Percentiles rank a stretch among this genome's conserved stretches.
phyloP scores from a whole-genome alignment of 1,140 invertebrate species.

The Marisa cornuarietis region DNA sequence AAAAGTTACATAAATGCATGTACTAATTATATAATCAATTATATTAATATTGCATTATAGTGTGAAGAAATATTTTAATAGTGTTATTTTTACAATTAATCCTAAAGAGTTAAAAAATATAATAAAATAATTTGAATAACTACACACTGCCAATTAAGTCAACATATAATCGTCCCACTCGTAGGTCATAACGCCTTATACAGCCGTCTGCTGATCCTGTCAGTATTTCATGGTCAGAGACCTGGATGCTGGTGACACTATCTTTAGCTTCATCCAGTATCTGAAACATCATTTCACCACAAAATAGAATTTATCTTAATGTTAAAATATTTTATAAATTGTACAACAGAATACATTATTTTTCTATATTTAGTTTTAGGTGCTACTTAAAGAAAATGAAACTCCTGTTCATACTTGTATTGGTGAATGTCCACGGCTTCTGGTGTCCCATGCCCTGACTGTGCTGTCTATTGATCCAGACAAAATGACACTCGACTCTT shows the following conservation, averaged over 20 bases:
- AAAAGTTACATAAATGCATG: too few species aligned
- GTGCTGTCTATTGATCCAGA: constrained; percentile 93
- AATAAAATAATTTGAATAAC: neutral
- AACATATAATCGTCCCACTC: constrained; percentile 82
- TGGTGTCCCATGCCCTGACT: constrained; percentile 87
- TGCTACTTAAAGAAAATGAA: constrained; percentile 50
- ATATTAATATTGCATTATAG: too few species aligned
- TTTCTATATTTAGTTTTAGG: neutral
- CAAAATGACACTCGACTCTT: constrained; percentile 88
- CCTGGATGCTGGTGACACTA: constrained; percentile 84
- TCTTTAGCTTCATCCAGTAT: constrained; percentile 91
- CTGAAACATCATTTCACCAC: constrained; percentile 66
- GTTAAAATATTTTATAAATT: neutral
- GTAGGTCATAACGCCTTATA: constrained; percentile 88
- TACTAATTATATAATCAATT: too few species aligned
- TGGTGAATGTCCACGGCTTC: constrained; percentile 77
- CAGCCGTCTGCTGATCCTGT: constrained; percentile 89
- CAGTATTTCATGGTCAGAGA: constrained; percentile 91
- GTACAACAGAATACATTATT: neutral
- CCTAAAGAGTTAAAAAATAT: constrained; percentile 6
- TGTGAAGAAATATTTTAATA: too few species aligned
- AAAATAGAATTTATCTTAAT: neutral
- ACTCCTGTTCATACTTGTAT: constrained; percentile 66
- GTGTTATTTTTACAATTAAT: too few species aligned
- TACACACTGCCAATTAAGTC: constrained; percentile 84